phyloP scores from a whole-genome alignment of 1,140 invertebrate species.

The Phymastichus coffea region DNA sequence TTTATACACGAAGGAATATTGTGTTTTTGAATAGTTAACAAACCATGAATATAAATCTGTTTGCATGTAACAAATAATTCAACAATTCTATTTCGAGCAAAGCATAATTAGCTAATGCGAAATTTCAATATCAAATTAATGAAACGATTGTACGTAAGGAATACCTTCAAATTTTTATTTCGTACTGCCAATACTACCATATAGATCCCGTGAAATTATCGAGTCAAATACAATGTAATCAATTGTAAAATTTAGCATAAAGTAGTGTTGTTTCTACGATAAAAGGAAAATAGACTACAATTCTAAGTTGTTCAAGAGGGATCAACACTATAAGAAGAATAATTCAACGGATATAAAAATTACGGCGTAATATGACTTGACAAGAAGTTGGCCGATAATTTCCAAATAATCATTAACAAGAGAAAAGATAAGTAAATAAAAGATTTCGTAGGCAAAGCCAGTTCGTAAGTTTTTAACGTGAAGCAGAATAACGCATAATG shows the following conservation, averaged over 20 bases:
- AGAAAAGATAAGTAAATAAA: background rate
- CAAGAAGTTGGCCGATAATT: background rate
- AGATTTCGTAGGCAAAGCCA: conserved; percentile 14
- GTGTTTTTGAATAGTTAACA: too few species aligned
- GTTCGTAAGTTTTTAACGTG: too few species aligned
- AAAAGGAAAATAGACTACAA: conserved; percentile 29
- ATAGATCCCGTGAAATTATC: too few species aligned
- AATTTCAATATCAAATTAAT: too few species aligned
- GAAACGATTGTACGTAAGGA: too few species aligned
- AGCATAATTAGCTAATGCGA: too few species aligned
- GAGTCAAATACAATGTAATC: conserved; percentile 12
- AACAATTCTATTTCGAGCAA: too few species aligned
- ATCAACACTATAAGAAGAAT: conserved; percentile 38
- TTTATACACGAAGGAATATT: too few species aligned
- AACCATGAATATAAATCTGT: too few species aligned
- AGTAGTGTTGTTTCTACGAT: conserved; percentile 8
- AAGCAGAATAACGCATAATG: too few species aligned
- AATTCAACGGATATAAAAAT: conserved; percentile 3
- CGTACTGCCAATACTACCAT: conserved; percentile 7
- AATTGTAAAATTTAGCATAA: conserved; percentile 12
- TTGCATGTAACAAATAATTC: too few species aligned
- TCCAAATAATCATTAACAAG: conserved; percentile 1
- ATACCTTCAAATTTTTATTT: too few species aligned
- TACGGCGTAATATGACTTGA: conserved; percentile 5
- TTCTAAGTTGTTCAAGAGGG: conserved; percentile 38